These are phyloP conservation scores for Bolinopsis microptera DNA, from an alignment of 37 sponge, comb jelly and placozoan species.

Conservation along the genomic window DNA sequence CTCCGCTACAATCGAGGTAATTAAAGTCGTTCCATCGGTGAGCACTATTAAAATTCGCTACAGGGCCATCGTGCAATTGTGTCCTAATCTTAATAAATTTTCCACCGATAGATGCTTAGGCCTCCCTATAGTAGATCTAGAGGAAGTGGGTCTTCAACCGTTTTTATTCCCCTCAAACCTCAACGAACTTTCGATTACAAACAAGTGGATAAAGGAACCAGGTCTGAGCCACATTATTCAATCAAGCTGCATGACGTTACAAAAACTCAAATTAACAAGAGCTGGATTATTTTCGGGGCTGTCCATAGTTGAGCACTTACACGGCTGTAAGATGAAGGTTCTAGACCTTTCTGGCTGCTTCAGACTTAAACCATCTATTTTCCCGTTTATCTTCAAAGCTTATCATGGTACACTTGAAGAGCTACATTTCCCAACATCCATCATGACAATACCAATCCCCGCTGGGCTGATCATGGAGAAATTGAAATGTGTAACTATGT, in stretches of 20 bases:
- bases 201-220: background rate
- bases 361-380: background rate
- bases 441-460: background rate
- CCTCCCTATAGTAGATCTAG: background rate
- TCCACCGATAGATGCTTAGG: background rate
- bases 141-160: too few species aligned
- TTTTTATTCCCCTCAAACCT: background rate
- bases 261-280: background rate
- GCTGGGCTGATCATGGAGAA: slow-evolving; percentile 3
- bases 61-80: background rate
- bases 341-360: background rate
- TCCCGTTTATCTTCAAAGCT: background rate
- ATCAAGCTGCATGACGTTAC: background rate
- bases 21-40: too few species aligned
- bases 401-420: background rate
- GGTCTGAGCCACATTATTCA: background rate
- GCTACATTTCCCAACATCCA: background rate
- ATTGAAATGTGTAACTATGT: background rate
- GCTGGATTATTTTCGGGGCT: background rate
- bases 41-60: background rate
- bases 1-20: too few species aligned
- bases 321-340: background rate
- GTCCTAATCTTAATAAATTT: background rate
- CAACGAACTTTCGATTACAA: background rate
- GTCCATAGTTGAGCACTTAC: background rate